These are phyloP conservation scores for Amyelois transitella DNA, from an alignment of 1,140 invertebrate species.

Conservation along the genomic window DNA sequence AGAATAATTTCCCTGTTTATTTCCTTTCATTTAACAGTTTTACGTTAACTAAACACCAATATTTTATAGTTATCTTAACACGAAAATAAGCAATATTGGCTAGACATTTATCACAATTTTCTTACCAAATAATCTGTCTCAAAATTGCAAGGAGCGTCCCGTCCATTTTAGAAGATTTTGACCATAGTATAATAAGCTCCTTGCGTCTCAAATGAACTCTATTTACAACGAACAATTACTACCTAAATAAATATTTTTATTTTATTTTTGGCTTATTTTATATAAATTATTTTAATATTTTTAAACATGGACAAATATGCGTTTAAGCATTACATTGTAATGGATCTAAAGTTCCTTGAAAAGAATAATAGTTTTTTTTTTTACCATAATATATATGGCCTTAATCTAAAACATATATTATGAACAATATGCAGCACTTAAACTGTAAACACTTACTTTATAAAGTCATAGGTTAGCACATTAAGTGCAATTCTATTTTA, in stretches of 20 bases:
- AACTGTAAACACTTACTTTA: no score
- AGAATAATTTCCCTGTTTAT: no score
- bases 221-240: background rate
- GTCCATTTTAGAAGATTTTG: background rate
- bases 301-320: background rate
- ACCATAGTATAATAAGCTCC: background rate
- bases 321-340: background rate
- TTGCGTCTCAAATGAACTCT: background rate
- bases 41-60: no score
- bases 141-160: background rate
- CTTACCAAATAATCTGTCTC: conserved; percentile 13
- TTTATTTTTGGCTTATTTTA: background rate
- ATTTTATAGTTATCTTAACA: background rate
- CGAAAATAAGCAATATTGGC: background rate
- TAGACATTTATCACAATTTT: conserved; percentile 35
- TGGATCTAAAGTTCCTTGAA: background rate
- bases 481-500: no score
- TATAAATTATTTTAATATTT: background rate
- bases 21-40: no score
- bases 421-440: no score
- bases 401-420: no score
- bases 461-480: no score
- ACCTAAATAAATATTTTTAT: background rate
- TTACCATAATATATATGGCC: no score
- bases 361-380: background rate